phyloP scores from a whole-genome alignment of 2,797 vertebrate genomes.

The Macroramphosus scolopax region DNA sequence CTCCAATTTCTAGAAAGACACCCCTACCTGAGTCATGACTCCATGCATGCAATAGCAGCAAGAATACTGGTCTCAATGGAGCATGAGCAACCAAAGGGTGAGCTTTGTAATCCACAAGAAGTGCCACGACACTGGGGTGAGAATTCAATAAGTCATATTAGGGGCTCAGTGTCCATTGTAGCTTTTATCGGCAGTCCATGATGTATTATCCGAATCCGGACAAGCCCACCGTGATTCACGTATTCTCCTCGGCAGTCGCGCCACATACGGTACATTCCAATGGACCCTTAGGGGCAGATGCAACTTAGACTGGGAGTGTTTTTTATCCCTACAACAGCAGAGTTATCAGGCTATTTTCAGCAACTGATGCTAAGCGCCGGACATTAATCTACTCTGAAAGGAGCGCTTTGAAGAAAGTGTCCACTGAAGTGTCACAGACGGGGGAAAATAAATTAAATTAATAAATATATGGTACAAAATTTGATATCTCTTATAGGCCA shows the following conservation, averaged over 20 bases:
- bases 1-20: too few species aligned
- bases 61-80: neutral
- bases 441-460: slow-evolving; percentile 65
- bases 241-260: slow-evolving; percentile 27
- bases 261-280: slow-evolving; percentile 19
- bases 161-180: slow-evolving; percentile 15
- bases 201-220: slow-evolving; percentile 32
- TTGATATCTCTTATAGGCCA: slow-evolving; percentile 66
- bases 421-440: slow-evolving; percentile 66
- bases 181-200: slow-evolving; percentile 24
- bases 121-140: neutral
- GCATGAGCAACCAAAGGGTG: neutral
- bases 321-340: slow-evolving; percentile 51
- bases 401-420: slow-evolving; percentile 70
- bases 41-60: too few species aligned
- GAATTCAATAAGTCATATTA: slow-evolving; percentile 3
- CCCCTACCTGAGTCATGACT: too few species aligned
- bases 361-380: slow-evolving; percentile 67
- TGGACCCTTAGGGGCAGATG: slow-evolving; percentile 24
- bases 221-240: slow-evolving; percentile 14
- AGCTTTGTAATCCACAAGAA: neutral
- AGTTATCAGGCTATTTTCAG: slow-evolving; percentile 70
- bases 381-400: slow-evolving; percentile 74
- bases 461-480: slow-evolving; percentile 68
- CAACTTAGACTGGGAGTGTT: slow-evolving; percentile 36